A percentile compares a stretch with the other conserved stretches of the same genome.
phyloP scores from a whole-genome alignment of 2,113 vertebrate species.

The Setophaga kirtlandii region DNA sequence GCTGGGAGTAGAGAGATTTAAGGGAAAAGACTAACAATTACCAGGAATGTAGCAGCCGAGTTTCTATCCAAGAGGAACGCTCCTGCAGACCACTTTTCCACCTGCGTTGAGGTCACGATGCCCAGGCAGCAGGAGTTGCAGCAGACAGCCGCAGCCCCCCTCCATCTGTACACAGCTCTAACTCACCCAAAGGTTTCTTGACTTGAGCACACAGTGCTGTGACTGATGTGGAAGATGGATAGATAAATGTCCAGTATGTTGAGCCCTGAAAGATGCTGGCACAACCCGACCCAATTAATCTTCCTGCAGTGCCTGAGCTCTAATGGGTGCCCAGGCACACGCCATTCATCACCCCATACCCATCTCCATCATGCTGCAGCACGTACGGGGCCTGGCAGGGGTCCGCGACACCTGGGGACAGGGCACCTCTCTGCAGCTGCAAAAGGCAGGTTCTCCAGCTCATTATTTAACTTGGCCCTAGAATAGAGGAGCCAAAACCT shows the following conservation, averaged over 20 bases:
- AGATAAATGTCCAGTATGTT: slow-evolving; percentile 22
- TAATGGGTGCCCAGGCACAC: slow-evolving; percentile 1
- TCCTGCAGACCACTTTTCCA: background rate
- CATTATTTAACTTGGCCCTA: slow-evolving; percentile 56
- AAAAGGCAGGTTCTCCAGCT: background rate
- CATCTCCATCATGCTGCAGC: slow-evolving; percentile 65
- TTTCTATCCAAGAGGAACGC: rapidly evolving
- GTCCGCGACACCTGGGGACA: background rate
- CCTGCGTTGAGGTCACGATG: rapidly evolving
- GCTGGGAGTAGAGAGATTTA: background rate
- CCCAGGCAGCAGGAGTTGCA: background rate
- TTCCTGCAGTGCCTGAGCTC: slow-evolving; percentile 27
- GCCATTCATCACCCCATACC: slow-evolving; percentile 64
- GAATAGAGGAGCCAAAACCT: background rate
- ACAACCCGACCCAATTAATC: slow-evolving; percentile 58
- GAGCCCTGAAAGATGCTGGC: slow-evolving; percentile 50
- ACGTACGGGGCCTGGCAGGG: background rate
- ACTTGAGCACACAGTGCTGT: background rate
- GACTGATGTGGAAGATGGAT: slow-evolving; percentile 27
- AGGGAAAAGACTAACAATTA: background rate
- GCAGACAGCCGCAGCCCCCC: background rate
- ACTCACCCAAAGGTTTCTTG: background rate
- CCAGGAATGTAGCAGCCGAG: rapidly evolving
- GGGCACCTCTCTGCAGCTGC: background rate
- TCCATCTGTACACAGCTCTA: background rate